phyloP scores from a whole-genome alignment of 2,888 invertebrate species.

The Drosophila kambysellisi region DNA sequence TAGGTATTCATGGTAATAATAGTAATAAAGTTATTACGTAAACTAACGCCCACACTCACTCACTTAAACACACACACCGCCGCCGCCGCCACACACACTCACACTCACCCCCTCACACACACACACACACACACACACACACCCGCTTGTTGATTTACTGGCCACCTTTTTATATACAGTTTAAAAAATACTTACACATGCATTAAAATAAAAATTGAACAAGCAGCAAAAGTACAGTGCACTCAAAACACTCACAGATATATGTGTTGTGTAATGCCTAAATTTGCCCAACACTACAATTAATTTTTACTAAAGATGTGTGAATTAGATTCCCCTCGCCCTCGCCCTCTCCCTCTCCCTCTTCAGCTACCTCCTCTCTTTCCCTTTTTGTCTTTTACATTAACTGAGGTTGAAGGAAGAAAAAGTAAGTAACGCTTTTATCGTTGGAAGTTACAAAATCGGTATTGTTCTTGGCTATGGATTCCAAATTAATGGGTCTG shows the following conservation, averaged over 20 bases:
- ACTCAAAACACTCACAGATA: slow-evolving; percentile 13
- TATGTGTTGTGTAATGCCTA: not conserved
- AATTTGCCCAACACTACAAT: slow-evolving; percentile 12
- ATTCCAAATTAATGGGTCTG: not conserved
- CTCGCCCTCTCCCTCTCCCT: not conserved
- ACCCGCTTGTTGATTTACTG: slow-evolving; percentile 1
- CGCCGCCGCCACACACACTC: not conserved
- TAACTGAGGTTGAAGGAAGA: not conserved
- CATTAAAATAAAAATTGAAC: slow-evolving; percentile 13
- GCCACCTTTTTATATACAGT: slow-evolving; percentile 26
- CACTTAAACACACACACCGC: not conserved
- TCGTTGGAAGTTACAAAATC: slow-evolving; percentile 7
- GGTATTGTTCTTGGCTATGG: slow-evolving; percentile 38
- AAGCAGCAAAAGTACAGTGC: slow-evolving; percentile 22
- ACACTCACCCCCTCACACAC: not conserved
- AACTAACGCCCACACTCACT: slow-evolving; percentile 1
- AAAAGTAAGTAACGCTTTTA: not conserved
- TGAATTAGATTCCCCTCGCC: not conserved
- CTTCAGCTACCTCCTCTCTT: not conserved
- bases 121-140: slow-evolving; percentile 1
- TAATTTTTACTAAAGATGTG: slow-evolving; percentile 30
- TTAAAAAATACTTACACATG: slow-evolving; percentile 8
- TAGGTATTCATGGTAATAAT: slow-evolving; percentile 16
- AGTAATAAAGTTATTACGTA: slow-evolving; percentile 23
- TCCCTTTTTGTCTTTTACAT: not conserved